Base-by-base conservation (phyloP, 2,888 invertebrate genomes). In the Punctoribates punctum region DNA sequence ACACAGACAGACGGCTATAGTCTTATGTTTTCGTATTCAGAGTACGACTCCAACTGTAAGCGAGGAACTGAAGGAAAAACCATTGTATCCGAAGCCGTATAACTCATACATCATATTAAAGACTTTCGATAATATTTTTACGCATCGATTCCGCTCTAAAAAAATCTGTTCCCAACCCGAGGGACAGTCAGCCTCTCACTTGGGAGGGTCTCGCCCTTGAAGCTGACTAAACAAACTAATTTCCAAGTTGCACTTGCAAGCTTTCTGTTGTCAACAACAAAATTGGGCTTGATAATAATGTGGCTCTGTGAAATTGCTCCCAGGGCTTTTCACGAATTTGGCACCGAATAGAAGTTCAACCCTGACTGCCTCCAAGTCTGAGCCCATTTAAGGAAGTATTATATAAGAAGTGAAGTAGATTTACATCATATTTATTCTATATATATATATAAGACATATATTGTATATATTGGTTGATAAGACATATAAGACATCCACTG, bases 111-210 rank as follows among this genome's bases (percentile, higher is more conserved):
- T 70, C 42, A 70, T 70, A 11, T 70, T 23, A 42, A 70, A 42
- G n/a, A 70, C 42, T 42, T 70, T 34, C 70, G 70, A 70, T 70
- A 70, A 70, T 70, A 70, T 70, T 70, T 70, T 70, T 70, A 38
- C 70, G 70, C 70, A 42, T 70, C 42, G 42, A 70, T 70, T 70
- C 42, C 38, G 27, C 1, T 27, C 65, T 34, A 15, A 65, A 65
- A 62, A 65, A 34, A 34, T 20, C 54, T 54, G 20, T 54, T 54
- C n/a, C 11, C 8, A 54, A 42, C 42, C 42, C 42, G 8, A 42
- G 42, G 42, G 42, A 42, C 42, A 13, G 42, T 42, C 42, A 42
- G 5, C 20, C 25, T 54, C 25, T 54, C 4, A 20, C 20, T 11
- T 20, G n/a, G 20, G 8, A 54, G 54, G 6, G n/a, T 8, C 4